Percentiles rank a stretch among this genome's conserved stretches.
Conservation (phyloP, 2,797 vertebrate species). For the Todus mexicanus region DNA sequence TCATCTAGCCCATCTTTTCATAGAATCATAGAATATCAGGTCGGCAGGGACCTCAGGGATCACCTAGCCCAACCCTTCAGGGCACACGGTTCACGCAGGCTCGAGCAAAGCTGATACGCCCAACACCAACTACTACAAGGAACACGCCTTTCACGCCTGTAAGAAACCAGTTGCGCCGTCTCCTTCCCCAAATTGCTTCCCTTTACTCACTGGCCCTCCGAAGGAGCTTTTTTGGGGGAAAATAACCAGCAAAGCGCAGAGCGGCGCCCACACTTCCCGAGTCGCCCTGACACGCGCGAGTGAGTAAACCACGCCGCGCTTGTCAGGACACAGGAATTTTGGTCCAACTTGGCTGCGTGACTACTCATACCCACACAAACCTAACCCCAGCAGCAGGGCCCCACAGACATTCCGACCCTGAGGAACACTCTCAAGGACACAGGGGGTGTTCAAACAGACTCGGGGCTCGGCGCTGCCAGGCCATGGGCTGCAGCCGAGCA, state of each 20-base stretch:
- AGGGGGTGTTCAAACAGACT: fast-evolving
- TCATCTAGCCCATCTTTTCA: too few species aligned
- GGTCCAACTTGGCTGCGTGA: not conserved
- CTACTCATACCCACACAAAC: not conserved
- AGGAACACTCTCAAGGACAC: not conserved
- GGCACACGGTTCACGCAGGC: too few species aligned
- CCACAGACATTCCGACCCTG: not conserved
- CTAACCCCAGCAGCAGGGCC: not conserved
- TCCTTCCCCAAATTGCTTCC: not conserved
- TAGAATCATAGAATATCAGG: too few species aligned
- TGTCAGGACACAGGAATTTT: slow-evolving; percentile 19
- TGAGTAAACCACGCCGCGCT: not conserved
- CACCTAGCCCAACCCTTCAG: too few species aligned
- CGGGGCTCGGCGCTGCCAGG: fast-evolving
- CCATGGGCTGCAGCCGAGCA: not conserved
- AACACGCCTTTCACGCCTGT: not conserved
- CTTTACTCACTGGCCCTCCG: not conserved
- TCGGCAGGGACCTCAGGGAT: too few species aligned
- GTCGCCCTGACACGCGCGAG: not conserved
- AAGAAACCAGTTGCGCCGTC: not conserved
- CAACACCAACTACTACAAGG: not conserved
- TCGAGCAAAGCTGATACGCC: too few species aligned
- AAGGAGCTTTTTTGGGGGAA: not conserved
- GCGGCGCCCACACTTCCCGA: not conserved
- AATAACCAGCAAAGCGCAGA: not conserved